A percentile compares a stretch with the other conserved stretches of the same genome.
phyloP scores from a whole-genome alignment of 2,113 vertebrate species.

The Ovibos moschatus region DNA sequence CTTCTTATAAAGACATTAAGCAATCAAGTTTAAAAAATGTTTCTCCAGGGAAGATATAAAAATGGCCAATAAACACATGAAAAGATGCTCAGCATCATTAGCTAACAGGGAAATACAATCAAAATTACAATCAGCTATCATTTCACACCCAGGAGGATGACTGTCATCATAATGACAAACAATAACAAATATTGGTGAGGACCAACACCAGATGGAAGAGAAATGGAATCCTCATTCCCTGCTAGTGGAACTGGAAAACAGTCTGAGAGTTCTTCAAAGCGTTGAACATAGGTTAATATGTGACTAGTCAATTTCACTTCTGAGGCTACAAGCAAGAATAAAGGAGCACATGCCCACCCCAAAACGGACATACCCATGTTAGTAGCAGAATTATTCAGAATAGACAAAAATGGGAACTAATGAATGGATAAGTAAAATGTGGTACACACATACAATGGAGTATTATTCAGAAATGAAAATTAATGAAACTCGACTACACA shows the following conservation, averaged over 20 bases:
- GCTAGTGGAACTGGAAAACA: neutral
- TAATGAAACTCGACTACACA: neutral
- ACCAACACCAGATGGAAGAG: neutral
- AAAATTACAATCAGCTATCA: neutral
- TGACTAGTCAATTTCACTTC: neutral
- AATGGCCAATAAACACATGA: neutral
- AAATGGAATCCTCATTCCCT: too few relatives aligned
- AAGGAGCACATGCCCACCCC: neutral
- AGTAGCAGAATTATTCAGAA: neutral
- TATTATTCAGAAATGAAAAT: neutral
- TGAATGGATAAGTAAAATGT: too few relatives aligned
- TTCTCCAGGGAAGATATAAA: neutral
- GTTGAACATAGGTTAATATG: neutral
- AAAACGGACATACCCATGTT: accelerated
- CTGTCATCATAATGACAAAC: neutral
- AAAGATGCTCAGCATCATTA: neutral
- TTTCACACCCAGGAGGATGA: neutral
- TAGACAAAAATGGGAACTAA: neutral
- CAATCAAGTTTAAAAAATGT: neutral
- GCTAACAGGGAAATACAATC: neutral
- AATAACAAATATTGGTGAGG: too few relatives aligned
- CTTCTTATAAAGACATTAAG: neutral
- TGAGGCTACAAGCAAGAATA: neutral
- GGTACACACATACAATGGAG: accelerated
- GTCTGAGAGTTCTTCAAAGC: neutral